Base-by-base conservation (phyloP, 1,140 invertebrate genomes). In the Bombus superbus region DNA sequence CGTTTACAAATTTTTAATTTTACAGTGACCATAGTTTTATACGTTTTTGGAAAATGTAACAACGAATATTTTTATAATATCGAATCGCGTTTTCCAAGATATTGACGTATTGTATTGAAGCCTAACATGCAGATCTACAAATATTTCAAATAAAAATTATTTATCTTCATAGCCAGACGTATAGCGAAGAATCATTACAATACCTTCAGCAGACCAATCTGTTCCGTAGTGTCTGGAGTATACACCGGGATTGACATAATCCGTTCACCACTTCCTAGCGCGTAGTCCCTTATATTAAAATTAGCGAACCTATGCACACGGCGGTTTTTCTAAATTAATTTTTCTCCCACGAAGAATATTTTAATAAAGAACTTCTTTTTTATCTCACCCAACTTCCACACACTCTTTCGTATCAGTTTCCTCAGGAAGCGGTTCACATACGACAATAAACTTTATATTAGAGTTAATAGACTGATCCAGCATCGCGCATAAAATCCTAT, bases 261-360 rank as follows among this genome's bases (percentile, higher is more conserved):
- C 88, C 83, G 90, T 1, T 64, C 32, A 18, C 47, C 69, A 11
- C 86, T 83, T 11, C 75, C 89, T 5, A 92, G 69, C 15, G 92
- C 89, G n/a, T 92, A 94, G 38, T 94, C 88, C 79, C 90, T 93
- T 64, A 95, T 38, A 82, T 95, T 92, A 53, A 95, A 92, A 84
- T 87, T 77, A 47, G 94, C 94, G 38, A 75, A 92, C 28, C 94
- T 95, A 66, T 68, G 78, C 28, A 62, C 1, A 62, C 1, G 10
- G 0, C 28, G 28, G 81, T 32, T 57, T 74, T 82, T 85, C 40
- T 42, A 69, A 81, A 28, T 38, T 10, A 75, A 66, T 72, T 44
- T 2, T 40, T 47, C 40, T 25, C 2, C 25, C 15, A 8, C 32
- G 6, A 18, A 13, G 11, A 15, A 44, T 13, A 47, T 44, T 59